Base-by-base conservation (phyloP, 2,113 vertebrate species). In the Arizona elegans region DNA sequence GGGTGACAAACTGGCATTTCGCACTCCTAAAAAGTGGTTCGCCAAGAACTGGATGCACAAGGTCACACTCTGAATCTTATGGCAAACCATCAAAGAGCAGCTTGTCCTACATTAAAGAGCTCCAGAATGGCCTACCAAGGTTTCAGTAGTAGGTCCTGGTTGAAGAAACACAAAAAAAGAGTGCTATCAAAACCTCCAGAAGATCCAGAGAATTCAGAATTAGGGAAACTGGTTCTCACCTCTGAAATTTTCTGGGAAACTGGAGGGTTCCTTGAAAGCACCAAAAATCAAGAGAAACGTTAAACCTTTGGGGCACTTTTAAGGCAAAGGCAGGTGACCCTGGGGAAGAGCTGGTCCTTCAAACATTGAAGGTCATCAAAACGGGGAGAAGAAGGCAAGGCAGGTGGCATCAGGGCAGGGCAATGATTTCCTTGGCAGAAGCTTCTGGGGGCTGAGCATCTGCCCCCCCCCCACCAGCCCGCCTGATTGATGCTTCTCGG, bases 381-480 rank as follows among this genome's bases (percentile, higher is more conserved):
- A 38, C 8, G 17, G 53, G 53, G 26, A 88, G 53, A 88, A 21
- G 87, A 24, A 3, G 43, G 1, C 3, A 23, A 23, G 2, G 29
- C 59, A 12, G 8, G 43, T 90, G 17, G 58, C 9, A 54, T 90
- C 19, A 38, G 21, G 86, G 50, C 43, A 50, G 43, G 29, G 5
- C 1, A 52, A 26, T 7, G 81, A 47, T 94, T 93, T 91, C 89
- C 50, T 26, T 92, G 87, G 88, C 81, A 26, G 9, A 88, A 94
- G 50, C 86, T 87, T 10, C 23, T 38, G 92, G 26, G 88, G 94
- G 29, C 75, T 55, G 47, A 3, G 65, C 55, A 29, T n/a, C 10
- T 24, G 0, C 65, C 1, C 12, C 19, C 88, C 2, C 17, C 15
- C 43, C 92, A 62, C 55, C 92, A 91, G 90, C 89, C 91, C 47